Evolutionary conservation across 2,113 vertebrate species (phyloP), one percentile per base, ranked within the genome.

Genomic region (Callithrix jacchus): DNA sequence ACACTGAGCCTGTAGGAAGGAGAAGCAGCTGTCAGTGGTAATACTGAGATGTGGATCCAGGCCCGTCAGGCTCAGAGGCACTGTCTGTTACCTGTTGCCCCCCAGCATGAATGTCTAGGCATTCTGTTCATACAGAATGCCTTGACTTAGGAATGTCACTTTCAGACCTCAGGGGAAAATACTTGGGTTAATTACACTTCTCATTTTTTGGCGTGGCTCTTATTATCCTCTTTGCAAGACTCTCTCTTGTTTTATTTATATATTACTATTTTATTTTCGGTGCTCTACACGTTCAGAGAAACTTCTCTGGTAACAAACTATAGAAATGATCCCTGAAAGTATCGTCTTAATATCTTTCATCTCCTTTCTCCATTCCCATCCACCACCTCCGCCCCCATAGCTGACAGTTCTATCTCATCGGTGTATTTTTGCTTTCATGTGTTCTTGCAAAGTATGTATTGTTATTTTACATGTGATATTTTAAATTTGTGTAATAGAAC

Each of bases 51-150:
- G 40, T 30, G 21, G 40, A 7, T 16, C 35, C 45, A 25, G 61
- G 45, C 7, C 23, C 17, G 0, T 10, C 12, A n/a, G 47, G 40
- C 42, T 10, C 37, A 3, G 0, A 49, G 83, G 14, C 14, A 3
- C 35, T 52, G 30, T 42, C 54, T 23, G 2, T 21, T 45, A 17
- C 40, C 4, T 70, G 4, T 12, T 49, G 11, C 40, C 17, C 54
- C 54, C 40, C 68, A 13, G 56, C 47, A 42, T 1, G 1, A 9
- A 7, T 20, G 10, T n/a, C 0, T 2, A 56, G 66, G 5, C 37
- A 1, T 74, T 64, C 47, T 23, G 17, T 47, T 42, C 42, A 42
- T 42, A 42, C 42, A 42, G 42, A 42, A 42, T 42, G 42, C 42
- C 87, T 58, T 68, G 32, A 4, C 61, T 58, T 86, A 47, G 45